Evolutionary conservation across 2,113 vertebrate species (phyloP), one percentile per base, ranked within the genome.

Genomic region (Tricholaema leucomelas): DNA sequence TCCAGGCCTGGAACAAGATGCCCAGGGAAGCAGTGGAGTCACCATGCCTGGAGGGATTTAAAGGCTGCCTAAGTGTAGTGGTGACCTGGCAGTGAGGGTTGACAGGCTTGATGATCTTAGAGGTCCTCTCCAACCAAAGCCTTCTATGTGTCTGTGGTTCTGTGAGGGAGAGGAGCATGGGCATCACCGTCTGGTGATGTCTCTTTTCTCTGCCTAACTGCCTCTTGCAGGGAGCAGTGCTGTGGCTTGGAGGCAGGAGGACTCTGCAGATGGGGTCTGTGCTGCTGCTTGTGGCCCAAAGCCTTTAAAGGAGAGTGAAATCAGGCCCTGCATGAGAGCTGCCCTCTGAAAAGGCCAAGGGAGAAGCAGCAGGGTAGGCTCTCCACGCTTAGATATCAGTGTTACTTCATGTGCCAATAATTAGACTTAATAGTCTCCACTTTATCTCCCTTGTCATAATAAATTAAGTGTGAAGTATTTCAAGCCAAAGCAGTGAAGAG

Each of bases 401-500:
- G 52, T 74, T 90, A 42, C 46, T 92, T 70, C 67, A 59, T 21
- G 23, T 90, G 56, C 75, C 60, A 77, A 77, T 93, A 96, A 93
- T 94, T 93, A 93, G 64, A 79, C 33, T 93, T 91, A 86, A 93
- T 92, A 91, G 60, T 81, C 78, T 92, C 36, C 55, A 88, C 52
- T 88, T 87, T 88, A 82, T 94, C 88, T 91, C 81, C 67, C 71
- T 85, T 95, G 90, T 92, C 88, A 87, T 88, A 93, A 92, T 70
- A 94, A 90, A 94, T 87, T 81, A 92, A 58, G 27, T 63, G 77
- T 81, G 74, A 90, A 88, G 88, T 67, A 64, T 42, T 88, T 80
- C 25, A 70, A 70, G 27, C 66, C 38, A 66, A 85, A 69, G 44
- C 50, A 72, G 33, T 92, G 12, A 18, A 76, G 58, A 80, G 66